Base-by-base conservation (phyloP, 1,140 invertebrate species). In the Colletes latitarsis region DNA sequence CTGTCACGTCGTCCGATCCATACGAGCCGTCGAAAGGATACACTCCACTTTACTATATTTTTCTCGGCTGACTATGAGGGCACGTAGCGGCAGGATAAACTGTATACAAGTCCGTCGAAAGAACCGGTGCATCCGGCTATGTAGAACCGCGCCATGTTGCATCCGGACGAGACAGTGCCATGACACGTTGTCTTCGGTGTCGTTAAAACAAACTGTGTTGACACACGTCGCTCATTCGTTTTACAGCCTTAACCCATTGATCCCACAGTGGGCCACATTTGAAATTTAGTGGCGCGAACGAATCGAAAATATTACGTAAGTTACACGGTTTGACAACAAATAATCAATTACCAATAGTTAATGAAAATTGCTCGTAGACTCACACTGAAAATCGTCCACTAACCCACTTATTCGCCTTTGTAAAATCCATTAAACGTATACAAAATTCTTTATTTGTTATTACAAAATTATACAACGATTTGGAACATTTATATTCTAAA, bases 11-110 rank as follows among this genome's bases (percentile, higher is more conserved):
- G 46, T 39, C 70, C 58, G 66, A 39, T 71, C 49, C 64, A 19
- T 77, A 77, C 77, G 63, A 71, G n/a, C 52, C 58, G 80, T 82
- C 72, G 73, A 85, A 87, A 85, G 82, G 86, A 82, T 85, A 74
- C 64, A 63, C 69, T 77, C 66, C 70, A 43, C 55, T 52, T 69
- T 71, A 57, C 74, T 30, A 57, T 82, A 69, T 85, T 57, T 86
- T 81, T 57, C 60, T 49, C 77, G 10, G 17, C 17, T 14, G 19
- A 14, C 15, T 30, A 52, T 15, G 21, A 21, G 43, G 64, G 64
- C 46, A 49, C 53, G 57, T 49, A 21, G 19, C 10, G 14, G 57
- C 46, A 19, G 79, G 49, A 70, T 77, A 77, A 81, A 77, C 74
- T 77, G 55, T 77, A 49, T 55, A 67, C 52, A 66, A 63, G 74